phyloP scores from a whole-genome alignment of 2,113 vertebrate genomes.

The Antigone vipio region DNA sequence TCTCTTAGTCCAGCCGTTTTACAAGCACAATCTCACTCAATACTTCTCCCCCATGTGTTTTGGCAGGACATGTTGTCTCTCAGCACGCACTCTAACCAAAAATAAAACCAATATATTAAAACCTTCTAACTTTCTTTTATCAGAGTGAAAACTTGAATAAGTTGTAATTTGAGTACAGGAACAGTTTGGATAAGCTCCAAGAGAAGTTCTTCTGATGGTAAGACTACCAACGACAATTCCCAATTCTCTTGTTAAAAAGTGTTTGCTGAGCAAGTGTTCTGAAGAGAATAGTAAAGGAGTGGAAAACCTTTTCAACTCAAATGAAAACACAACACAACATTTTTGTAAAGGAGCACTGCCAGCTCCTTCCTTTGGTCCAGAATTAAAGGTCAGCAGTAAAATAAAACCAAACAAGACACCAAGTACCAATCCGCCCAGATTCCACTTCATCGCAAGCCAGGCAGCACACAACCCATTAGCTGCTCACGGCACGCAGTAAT shows the following conservation, averaged over 20 bases:
- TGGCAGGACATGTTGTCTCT: background rate
- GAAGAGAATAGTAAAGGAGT: background rate
- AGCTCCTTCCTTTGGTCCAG: background rate
- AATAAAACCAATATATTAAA: background rate
- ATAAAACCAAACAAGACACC: background rate
- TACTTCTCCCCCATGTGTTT: background rate
- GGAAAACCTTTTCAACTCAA: background rate
- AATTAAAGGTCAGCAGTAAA: background rate
- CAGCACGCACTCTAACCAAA: fast-evolving
- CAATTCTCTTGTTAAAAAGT: background rate
- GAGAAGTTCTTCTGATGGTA: background rate
- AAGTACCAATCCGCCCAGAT: background rate
- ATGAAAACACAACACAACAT: background rate
- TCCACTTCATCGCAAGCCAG: background rate
- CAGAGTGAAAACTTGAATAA: background rate
- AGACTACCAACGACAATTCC: background rate
- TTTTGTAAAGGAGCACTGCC: background rate
- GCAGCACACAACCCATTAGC: background rate
- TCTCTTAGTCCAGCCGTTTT: background rate
- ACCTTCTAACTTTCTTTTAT: background rate
- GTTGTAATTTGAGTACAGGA: background rate
- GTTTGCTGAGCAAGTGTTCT: background rate
- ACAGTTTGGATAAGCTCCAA: background rate
- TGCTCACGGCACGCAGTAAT: background rate
- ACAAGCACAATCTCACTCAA: background rate